phyloP scores from a whole-genome alignment of 1,140 invertebrate genomes.

The Polyergus mexicanus region DNA sequence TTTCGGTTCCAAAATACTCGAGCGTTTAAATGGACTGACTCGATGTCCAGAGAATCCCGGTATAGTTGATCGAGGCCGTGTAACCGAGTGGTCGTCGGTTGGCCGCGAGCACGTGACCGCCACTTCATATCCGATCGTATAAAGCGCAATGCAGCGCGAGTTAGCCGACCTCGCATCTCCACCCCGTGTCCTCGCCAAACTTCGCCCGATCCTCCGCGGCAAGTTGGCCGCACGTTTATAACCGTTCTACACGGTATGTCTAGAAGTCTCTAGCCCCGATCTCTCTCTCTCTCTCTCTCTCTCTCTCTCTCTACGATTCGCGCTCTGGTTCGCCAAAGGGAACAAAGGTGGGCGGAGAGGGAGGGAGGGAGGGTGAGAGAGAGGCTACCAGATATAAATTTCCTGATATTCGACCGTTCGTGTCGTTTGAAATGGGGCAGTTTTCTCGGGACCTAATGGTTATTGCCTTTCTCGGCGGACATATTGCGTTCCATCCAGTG shows the following conservation, averaged over 20 bases:
- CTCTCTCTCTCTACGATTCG: slow-evolving; percentile 61
- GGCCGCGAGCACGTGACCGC: slow-evolving; percentile 69
- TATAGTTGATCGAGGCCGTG: slow-evolving; percentile 46
- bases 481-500: slow-evolving; percentile 89
- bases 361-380: slow-evolving; percentile 17
- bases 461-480: slow-evolving; percentile 89
- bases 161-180: slow-evolving; percentile 18
- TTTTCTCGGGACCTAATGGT: slow-evolving; percentile 89
- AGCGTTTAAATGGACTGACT: slow-evolving; percentile 38
- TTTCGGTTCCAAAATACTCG: slow-evolving; percentile 33
- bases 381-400: slow-evolving; percentile 86
- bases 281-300: slow-evolving; percentile 17
- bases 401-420: slow-evolving; percentile 88
- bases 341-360: slow-evolving; percentile 59
- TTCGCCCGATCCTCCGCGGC: slow-evolving; percentile 65
- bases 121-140: slow-evolving; percentile 77
- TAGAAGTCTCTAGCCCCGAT: slow-evolving; percentile 67
- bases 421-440: slow-evolving; percentile 89
- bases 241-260: slow-evolving; percentile 73
- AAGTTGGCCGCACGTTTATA: slow-evolving; percentile 74
- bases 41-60: slow-evolving; percentile 31
- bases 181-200: slow-evolving; percentile 59
- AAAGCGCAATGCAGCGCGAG: slow-evolving; percentile 62
- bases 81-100: slow-evolving; percentile 59
- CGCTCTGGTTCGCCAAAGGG: slow-evolving; percentile 68